A percentile compares a stretch with the other conserved stretches of the same genome.
Conservation (phyloP, 2,797 vertebrate species). For the Aselliscus stoliczkanus region DNA sequence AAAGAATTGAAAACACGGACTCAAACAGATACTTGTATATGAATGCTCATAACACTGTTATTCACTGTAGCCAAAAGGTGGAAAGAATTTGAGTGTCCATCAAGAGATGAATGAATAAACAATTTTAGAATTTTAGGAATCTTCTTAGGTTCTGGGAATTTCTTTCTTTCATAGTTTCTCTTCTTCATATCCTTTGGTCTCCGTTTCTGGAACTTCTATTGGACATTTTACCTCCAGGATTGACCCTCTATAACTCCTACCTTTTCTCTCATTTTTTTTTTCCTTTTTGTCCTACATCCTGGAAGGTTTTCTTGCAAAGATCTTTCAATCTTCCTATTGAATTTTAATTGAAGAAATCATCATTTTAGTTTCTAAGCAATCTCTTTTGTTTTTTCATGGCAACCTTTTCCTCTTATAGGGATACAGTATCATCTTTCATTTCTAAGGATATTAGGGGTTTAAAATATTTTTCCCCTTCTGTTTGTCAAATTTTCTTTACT, state of each 20-base stretch:
- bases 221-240: neutral
- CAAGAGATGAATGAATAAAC: neutral
- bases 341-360: slow-evolving; percentile 29
- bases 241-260: neutral
- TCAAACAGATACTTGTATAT: neutral
- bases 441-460: neutral
- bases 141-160: neutral
- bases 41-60: neutral
- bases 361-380: slow-evolving; percentile 34
- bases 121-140: neutral
- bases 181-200: neutral
- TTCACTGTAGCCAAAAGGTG: neutral
- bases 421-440: neutral
- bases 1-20: neutral
- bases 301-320: neutral
- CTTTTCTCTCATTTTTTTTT: neutral
- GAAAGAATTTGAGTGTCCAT: neutral
- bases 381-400: neutral
- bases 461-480: neutral
- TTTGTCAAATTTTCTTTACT: neutral
- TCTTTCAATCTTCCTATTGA: neutral
- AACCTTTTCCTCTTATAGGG: neutral
- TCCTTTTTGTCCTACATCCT: neutral
- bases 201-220: neutral
- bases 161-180: neutral